Conservation (phyloP, 2,888 invertebrate species). For the Catotricha subobsoleta region DNA sequence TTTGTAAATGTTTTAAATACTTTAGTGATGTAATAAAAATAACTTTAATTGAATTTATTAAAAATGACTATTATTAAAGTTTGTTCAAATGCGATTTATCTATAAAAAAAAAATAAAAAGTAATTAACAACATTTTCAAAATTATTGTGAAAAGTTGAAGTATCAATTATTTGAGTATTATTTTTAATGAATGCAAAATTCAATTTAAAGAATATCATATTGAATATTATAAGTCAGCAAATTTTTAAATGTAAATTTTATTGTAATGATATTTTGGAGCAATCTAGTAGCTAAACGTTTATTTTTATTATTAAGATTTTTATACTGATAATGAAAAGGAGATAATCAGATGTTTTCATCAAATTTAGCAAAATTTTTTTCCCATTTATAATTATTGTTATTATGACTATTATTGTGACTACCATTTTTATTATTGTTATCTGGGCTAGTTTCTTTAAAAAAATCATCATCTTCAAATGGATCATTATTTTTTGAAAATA, state of each 20-base stretch:
- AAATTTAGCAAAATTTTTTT: slow-evolving; percentile 30
- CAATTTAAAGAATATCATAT: slow-evolving; percentile 19
- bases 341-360: slow-evolving; percentile 18
- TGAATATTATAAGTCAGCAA: slow-evolving; percentile 19
- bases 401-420: slow-evolving; percentile 4
- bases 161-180: background rate
- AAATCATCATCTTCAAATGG: slow-evolving; percentile 83
- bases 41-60: too few species aligned
- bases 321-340: background rate
- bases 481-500: slow-evolving; percentile 69
- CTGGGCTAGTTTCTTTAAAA: slow-evolving; percentile 35
- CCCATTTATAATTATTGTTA: slow-evolving; percentile 12
- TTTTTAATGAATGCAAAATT: slow-evolving; percentile 2
- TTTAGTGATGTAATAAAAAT: too few species aligned
- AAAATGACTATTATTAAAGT: too few species aligned
- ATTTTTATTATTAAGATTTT: background rate
- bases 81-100: too few species aligned
- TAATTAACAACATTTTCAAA: too few species aligned
- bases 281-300: too few species aligned
- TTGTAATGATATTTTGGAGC: slow-evolving; percentile 2
- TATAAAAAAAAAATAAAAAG: too few species aligned
- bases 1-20: too few species aligned
- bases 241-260: slow-evolving; percentile 21
- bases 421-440: slow-evolving; percentile 9
- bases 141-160: too few species aligned